phyloP scores from a whole-genome alignment of 2,888 invertebrate species.

The Tetranychus piercei region DNA sequence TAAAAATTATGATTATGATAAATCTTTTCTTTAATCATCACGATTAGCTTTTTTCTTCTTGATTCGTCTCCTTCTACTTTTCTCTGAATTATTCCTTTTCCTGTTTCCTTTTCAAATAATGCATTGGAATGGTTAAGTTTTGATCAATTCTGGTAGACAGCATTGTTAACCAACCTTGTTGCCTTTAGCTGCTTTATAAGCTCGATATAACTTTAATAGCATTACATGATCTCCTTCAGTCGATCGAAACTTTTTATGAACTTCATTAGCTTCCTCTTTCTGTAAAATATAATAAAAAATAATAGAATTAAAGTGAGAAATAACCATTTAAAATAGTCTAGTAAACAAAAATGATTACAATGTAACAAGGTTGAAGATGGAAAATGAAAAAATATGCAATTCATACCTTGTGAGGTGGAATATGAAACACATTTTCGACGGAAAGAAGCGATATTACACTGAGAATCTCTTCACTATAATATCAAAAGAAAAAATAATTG shows the following conservation, averaged over 20 bases:
- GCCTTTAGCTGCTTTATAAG: slow-evolving; percentile 50
- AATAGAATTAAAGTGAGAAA: too few species aligned
- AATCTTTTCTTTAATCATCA: too few species aligned
- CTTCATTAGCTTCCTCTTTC: slow-evolving; percentile 41
- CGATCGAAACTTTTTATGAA: slow-evolving; percentile 57
- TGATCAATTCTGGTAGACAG: not conserved
- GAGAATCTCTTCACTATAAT: slow-evolving; percentile 45
- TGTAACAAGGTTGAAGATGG: too few species aligned
- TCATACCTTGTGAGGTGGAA: slow-evolving; percentile 45
- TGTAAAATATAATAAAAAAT: not conserved
- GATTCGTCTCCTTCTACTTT: slow-evolving; percentile 6
- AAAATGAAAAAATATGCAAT: not conserved
- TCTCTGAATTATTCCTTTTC: too few species aligned
- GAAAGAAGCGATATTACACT: slow-evolving; percentile 71
- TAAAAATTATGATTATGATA: too few species aligned
- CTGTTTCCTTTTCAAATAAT: too few species aligned
- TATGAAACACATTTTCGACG: slow-evolving; percentile 63
- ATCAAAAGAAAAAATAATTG: too few species aligned
- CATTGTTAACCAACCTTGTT: slow-evolving; percentile 31
- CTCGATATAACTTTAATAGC: slow-evolving; percentile 65
- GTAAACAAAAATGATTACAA: too few species aligned
- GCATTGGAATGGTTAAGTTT: too few species aligned
- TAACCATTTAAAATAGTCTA: too few species aligned
- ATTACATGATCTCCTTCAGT: slow-evolving; percentile 80
- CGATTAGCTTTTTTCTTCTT: slow-evolving; percentile 1